Base-by-base conservation (phyloP, 2,113 vertebrate species). In the Phaetusa simplex region DNA sequence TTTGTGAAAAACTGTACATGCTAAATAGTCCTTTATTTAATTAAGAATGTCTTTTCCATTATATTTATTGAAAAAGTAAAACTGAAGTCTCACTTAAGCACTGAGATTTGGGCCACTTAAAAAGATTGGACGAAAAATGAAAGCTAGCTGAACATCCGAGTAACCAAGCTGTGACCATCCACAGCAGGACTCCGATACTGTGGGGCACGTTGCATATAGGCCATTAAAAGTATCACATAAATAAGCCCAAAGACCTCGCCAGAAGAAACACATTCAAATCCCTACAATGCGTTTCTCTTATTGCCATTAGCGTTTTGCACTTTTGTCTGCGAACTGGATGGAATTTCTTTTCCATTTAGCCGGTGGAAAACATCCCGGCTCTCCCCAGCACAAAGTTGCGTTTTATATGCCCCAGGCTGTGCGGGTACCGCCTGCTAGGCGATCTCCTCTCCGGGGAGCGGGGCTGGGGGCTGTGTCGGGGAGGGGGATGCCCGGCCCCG, bases 351-450 rank as follows among this genome's bases (percentile, higher is more conserved):
- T 47, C 67, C 13, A 0, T 20, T 29, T 2, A 74, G 64, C 16
- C 2, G 1, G 26, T 3, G 42, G n/a, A 66, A 47, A 74, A 26
- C 2, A 7, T 2, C 17, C n/a, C 2, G 1, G 52, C n/a, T 50
- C 11, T 29, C 11, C 19, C 38, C 15, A 58, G 64, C 82, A 11
- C 13, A n/a, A 7, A 71, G 61, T 2, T 11, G 45, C 3, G 11
- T 24, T 61, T n/a, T 16, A 10, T 7, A 8, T 17, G 43, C 1
- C 45, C 23, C 78, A 3, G 65, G 69, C 82, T 18, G 13, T 0
- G 45, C 8, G 26, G 40, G 20, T 17, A 27, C 14, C 6, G 52
- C 40, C 34, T 42, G 18, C 4, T 0, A 20, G 62, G 72, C 8
- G 11, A 40, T 9, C 30, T 42, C 47, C 47, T 36, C 26, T 9